These are phyloP conservation scores for Bolinopsis microptera DNA, from an alignment of 37 sponge, comb jelly and placozoan species.

Conservation along the genomic window DNA sequence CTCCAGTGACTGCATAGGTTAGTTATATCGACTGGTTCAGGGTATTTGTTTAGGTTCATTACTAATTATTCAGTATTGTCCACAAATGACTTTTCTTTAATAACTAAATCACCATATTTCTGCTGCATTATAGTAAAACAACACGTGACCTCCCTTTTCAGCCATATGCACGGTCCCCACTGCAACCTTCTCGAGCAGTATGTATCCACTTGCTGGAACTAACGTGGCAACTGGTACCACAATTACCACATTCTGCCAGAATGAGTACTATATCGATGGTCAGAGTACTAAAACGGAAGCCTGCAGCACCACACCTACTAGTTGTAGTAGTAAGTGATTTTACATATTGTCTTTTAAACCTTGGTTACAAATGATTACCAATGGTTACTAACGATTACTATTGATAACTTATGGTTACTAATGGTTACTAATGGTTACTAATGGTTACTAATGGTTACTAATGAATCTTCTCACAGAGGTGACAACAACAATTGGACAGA, in stretches of 20 bases:
- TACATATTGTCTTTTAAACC: background rate
- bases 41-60: background rate
- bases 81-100: too few relatives aligned
- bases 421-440: too few relatives aligned
- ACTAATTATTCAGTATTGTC: too few relatives aligned
- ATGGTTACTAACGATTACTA: too few relatives aligned
- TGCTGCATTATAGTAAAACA: too few relatives aligned
- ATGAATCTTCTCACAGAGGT: background rate
- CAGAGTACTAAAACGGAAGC: background rate
- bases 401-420: too few relatives aligned
- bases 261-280: background rate
- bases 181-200: background rate
- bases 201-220: background rate
- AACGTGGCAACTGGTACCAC: background rate
- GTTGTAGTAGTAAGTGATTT: background rate
- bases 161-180: background rate
- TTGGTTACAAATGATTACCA: too few relatives aligned
- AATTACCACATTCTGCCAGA: background rate
- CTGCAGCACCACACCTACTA: background rate
- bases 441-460: too few relatives aligned
- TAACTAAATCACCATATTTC: too few relatives aligned
- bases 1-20: background rate
- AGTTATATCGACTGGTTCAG: background rate
- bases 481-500: background rate
- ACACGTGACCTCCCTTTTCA: background rate